Conservation (phyloP, 92 coral and sea anemone genomes). For the Zoanthus sansibaricus region DNA sequence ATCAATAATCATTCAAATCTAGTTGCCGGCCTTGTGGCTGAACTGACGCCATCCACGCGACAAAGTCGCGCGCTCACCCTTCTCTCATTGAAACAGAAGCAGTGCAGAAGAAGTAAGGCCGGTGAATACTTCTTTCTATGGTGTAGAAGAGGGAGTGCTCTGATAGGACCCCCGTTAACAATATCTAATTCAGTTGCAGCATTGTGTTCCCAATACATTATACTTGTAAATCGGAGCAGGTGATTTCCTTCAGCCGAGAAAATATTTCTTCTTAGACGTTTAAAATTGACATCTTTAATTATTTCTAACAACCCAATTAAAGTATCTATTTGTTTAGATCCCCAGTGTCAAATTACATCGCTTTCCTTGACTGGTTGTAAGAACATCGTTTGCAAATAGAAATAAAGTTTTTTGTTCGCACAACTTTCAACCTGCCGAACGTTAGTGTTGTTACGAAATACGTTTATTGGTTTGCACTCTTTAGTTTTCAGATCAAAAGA, state of each 20-base stretch:
- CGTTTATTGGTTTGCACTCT: too few relatives aligned
- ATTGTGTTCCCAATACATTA: constrained; percentile 70
- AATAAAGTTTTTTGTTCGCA: neutral
- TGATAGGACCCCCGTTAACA: constrained; percentile 61
- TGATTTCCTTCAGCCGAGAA: constrained; percentile 59
- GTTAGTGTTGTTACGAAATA: too few relatives aligned
- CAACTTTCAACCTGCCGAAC: too few relatives aligned
- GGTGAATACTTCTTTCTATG: constrained; percentile 15
- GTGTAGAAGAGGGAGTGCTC: constrained; percentile 15
- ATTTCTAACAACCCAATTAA: constrained; percentile 79
- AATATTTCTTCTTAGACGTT: constrained; percentile 70
- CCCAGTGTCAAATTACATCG: constrained; percentile 74
- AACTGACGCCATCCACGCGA: constrained; percentile 25
- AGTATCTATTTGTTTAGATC: constrained; percentile 88
- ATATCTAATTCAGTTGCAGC: constrained; percentile 73
- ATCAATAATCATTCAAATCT: neutral
- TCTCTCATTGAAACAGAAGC: constrained; percentile 12
- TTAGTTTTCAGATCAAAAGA: neutral
- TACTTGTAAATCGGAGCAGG: constrained; percentile 96
- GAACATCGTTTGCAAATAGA: constrained; percentile 24
- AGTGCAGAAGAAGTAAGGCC: neutral
- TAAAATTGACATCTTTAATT: constrained; percentile 81
- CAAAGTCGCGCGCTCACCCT: constrained; percentile 7
- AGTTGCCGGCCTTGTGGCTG: neutral
- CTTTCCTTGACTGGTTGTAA: constrained; percentile 42